Percentiles rank a stretch among this genome's conserved stretches.
Conservation (phyloP, 2,888 invertebrate species). For the Drosophila macrospina region DNA sequence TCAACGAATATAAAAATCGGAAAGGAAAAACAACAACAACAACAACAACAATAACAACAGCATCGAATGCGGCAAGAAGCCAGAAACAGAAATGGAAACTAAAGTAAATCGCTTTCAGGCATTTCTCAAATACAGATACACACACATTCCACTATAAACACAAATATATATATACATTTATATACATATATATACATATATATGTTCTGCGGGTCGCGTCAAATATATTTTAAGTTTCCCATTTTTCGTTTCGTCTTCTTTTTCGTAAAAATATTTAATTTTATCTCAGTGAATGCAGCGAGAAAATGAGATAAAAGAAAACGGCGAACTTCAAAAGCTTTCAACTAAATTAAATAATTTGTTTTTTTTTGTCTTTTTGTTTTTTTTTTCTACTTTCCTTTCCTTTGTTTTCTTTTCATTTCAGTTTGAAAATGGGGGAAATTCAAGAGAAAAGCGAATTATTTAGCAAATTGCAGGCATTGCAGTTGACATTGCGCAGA, state of each 20-base stretch:
- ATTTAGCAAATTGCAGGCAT: slow-evolving; percentile 29
- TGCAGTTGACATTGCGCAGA: slow-evolving; percentile 18
- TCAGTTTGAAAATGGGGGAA: slow-evolving; percentile 10
- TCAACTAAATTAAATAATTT: slow-evolving; percentile 74
- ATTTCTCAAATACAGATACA: slow-evolving; percentile 56
- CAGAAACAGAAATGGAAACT: slow-evolving; percentile 64
- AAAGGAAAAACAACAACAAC: slow-evolving; percentile 38
- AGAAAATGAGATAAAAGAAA: slow-evolving; percentile 30
- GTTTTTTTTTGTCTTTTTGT: too few relatives aligned
- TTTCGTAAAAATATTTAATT: slow-evolving; percentile 70
- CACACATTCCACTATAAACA: slow-evolving; percentile 30
- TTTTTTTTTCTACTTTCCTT: slow-evolving; percentile 22
- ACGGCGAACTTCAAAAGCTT: slow-evolving; percentile 68
- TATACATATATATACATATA: neutral
- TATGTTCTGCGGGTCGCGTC: slow-evolving; percentile 36
- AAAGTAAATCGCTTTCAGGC: slow-evolving; percentile 66
- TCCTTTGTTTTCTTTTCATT: slow-evolving; percentile 7
- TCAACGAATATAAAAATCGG: slow-evolving; percentile 67
- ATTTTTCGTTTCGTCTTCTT: slow-evolving; percentile 33
- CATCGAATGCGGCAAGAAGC: slow-evolving; percentile 36
- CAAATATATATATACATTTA: slow-evolving; percentile 5
- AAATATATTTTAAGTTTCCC: slow-evolving; percentile 70
- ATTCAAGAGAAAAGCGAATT: slow-evolving; percentile 21
- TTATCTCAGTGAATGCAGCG: slow-evolving; percentile 52
- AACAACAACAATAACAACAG: slow-evolving; percentile 47